A percentile compares a stretch with the other conserved stretches of the same genome.
Evolutionary conservation across 2,797 vertebrate genomes (phyloP).

Genomic region (Mallotus villosus): DNA sequence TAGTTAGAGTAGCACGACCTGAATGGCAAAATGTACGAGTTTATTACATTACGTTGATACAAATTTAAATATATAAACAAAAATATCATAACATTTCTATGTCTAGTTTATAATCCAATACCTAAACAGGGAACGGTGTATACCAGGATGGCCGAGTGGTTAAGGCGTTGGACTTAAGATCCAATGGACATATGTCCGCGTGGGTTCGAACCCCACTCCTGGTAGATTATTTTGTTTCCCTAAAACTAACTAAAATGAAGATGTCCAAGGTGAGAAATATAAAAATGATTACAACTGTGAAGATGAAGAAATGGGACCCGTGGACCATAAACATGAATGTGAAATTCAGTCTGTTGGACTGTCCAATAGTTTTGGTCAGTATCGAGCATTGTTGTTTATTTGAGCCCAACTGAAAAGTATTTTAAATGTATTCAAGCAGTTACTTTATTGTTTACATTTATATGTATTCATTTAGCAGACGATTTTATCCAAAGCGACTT

Average conservation of each 20-base stretch:
- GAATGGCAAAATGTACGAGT: too few relatives aligned
- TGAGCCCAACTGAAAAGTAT: too few relatives aligned
- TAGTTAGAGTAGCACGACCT: neutral
- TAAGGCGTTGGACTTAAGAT: constrained; percentile 89
- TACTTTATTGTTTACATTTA: too few relatives aligned
- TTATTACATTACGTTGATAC: too few relatives aligned
- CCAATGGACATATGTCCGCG: constrained; percentile 85
- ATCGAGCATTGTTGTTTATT: too few relatives aligned
- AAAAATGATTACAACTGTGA: neutral
- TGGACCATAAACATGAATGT: too few relatives aligned
- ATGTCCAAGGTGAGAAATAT: neutral
- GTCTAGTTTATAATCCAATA: neutral
- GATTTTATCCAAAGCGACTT: too few relatives aligned
- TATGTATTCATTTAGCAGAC: too few relatives aligned
- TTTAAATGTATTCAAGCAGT: too few relatives aligned
- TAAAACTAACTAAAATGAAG: neutral
- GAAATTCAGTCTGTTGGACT: too few relatives aligned
- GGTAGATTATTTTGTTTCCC: constrained; percentile 58
- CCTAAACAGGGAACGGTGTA: neutral
- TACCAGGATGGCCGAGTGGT: constrained; percentile 87
- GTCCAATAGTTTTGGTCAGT: too few relatives aligned
- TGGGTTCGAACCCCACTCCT: constrained; percentile 88
- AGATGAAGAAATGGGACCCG: neutral
- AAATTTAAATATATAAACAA: neutral
- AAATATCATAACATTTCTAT: neutral